phyloP scores from a whole-genome alignment of 2,888 invertebrate species.

The Acanthococcus lagerstroemiae region DNA sequence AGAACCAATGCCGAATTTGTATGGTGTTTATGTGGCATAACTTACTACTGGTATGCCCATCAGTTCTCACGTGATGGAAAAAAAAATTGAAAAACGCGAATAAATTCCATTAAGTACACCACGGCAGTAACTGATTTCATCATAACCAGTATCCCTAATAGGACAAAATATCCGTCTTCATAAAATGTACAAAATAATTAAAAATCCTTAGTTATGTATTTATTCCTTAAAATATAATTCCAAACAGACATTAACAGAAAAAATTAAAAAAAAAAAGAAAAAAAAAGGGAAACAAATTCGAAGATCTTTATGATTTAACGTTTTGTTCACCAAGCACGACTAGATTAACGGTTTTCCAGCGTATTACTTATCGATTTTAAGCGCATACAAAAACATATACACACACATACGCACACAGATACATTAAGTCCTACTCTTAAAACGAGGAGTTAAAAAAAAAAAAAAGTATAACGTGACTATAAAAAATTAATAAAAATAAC shows the following conservation, averaged over 20 bases:
- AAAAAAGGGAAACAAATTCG: constrained; percentile 10
- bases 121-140: too few relatives aligned
- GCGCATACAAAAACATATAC: constrained; percentile 24
- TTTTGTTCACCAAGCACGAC: constrained; percentile 26
- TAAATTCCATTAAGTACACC: too few relatives aligned
- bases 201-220: constrained; percentile 8
- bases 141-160: too few relatives aligned
- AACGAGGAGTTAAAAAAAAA: too few relatives aligned
- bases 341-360: constrained; percentile 25
- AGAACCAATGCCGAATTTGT: too few relatives aligned
- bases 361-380: constrained; percentile 20
- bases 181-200: too few relatives aligned
- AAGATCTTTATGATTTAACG: constrained; percentile 20
- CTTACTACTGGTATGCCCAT: too few relatives aligned
- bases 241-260: constrained; percentile 4
- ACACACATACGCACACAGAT: constrained; percentile 12
- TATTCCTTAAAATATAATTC: neutral
- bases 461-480: constrained; percentile 26
- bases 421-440: too few relatives aligned
- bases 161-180: too few relatives aligned
- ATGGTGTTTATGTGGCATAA: too few relatives aligned
- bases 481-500: constrained; percentile 29
- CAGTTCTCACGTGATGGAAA: too few relatives aligned
- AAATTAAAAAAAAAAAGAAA: neutral
- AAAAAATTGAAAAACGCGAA: too few relatives aligned